Base-by-base conservation (phyloP, 92 coral and sea anemone species). In the Palythoa heliodiscus region DNA sequence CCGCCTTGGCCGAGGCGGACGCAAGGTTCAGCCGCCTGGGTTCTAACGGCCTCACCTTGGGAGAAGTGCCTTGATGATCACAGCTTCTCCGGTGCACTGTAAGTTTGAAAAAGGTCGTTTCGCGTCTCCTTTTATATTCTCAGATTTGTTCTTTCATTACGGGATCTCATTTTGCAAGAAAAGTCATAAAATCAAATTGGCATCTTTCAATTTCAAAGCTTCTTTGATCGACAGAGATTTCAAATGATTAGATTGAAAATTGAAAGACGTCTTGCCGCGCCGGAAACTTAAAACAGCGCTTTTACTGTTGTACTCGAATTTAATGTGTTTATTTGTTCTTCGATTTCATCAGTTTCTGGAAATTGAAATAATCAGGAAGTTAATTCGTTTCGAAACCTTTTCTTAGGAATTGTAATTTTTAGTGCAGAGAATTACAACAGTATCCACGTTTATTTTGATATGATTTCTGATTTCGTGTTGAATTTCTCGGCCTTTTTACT, bases 21-120 rank as follows among this genome's bases (percentile, higher is more conserved):
- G 93, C 93, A 91, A 86, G 87, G 91, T 79, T 91, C 91, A 85
- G 93, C 82, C 76, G 89, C 85, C 89, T 83, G 78, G 87, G 78
- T 82, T 70, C 87, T 71, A 61, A 81, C 89, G 70, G 82, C 94
- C 88, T 91, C 88, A 83, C 92, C 89, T 83, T 88, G 94, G 94
- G 90, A 91, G 83, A 75, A 73, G 85, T 73, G 93, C 93, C 93
- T 91, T 79, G 82, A 20, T 88, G 93, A 91, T 91, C 93, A 86
- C 94, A 83, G 85, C 16, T 61, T 60, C 87, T 91, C 90, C 94
- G 50, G 91, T 89, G 94, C 94, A 88, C 91, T 91, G 94, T 91
- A 91, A 91, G 92, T 91, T 88, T 88, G 77, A 86, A 75, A 50
- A 2, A 57, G 1, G 24, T 50, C 54, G 73, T 68, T 54, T 53